These are phyloP conservation scores for Malacoraja senta DNA, from an alignment of 2,797 vertebrate genomes.

Conservation along the genomic window DNA sequence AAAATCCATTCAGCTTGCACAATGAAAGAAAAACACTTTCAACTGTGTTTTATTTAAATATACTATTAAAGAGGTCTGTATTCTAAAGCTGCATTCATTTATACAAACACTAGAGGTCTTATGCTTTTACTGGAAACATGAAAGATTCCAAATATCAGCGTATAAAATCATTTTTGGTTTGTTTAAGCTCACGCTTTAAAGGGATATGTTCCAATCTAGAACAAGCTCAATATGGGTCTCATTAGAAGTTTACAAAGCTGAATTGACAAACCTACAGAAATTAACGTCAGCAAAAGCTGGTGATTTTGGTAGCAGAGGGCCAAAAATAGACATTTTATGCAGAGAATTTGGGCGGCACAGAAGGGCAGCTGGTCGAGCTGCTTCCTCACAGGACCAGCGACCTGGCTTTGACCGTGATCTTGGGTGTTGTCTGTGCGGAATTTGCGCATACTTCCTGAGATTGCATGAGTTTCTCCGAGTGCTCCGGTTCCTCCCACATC, in stretches of 20 bases:
- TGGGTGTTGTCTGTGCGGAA: too few species aligned
- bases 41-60: neutral
- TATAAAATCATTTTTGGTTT: neutral
- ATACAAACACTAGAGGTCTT: neutral
- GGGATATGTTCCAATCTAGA: neutral
- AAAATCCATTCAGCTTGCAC: neutral
- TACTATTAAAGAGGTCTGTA: too few species aligned
- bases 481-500: too few species aligned
- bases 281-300: neutral
- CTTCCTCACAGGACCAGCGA: too few species aligned
- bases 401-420: too few species aligned
- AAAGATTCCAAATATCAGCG: neutral
- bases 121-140: neutral
- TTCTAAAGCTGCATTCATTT: neutral
- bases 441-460: too few species aligned
- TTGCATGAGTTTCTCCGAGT: too few species aligned
- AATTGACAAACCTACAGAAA: neutral
- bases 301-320: neutral
- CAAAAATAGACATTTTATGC: neutral
- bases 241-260: neutral
- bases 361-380: too few species aligned
- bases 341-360: neutral
- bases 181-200: neutral
- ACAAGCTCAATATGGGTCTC: neutral
- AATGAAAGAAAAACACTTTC: neutral